Evolutionary conservation across 2,888 invertebrate genomes (phyloP).

Genomic region (Hylaea fasciaria): DNA sequence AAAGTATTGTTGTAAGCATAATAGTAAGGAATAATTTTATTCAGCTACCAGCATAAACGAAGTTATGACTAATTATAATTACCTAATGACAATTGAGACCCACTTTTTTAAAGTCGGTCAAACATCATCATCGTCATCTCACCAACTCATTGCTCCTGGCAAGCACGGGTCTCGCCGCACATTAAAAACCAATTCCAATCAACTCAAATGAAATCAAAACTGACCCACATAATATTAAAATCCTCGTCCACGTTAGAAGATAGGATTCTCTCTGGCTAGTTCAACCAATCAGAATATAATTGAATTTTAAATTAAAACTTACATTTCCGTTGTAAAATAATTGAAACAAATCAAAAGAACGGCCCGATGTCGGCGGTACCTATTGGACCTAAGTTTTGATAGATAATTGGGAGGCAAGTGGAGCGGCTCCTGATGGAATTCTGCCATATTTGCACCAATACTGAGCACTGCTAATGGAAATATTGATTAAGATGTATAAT

Average conservation of each 20-base stretch:
- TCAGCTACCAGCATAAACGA: too few species aligned
- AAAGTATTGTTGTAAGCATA: too few species aligned
- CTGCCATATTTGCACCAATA: slow-evolving; percentile 32
- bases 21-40: too few species aligned
- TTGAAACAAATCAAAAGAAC: slow-evolving; percentile 43
- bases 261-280: not conserved
- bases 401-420: slow-evolving; percentile 53
- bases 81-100: too few species aligned
- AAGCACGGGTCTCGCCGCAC: too few species aligned
- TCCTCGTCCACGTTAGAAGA: not conserved
- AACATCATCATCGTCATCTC: too few species aligned
- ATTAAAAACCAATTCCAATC: too few species aligned
- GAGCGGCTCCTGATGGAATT: slow-evolving; percentile 23
- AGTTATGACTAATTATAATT: too few species aligned
- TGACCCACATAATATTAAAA: too few species aligned
- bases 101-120: too few species aligned
- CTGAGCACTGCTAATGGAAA: slow-evolving; percentile 38
- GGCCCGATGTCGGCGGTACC: slow-evolving; percentile 30
- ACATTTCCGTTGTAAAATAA: slow-evolving; percentile 39
- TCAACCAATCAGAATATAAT: slow-evolving; percentile 16
- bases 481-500: slow-evolving; percentile 44
- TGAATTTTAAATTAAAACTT: slow-evolving; percentile 29
- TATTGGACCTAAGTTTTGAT: slow-evolving; percentile 56
- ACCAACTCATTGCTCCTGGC: too few species aligned
- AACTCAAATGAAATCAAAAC: too few species aligned